Evolutionary conservation across 2,888 invertebrate species (phyloP), one percentile per base, ranked within the genome.

Genomic region (Amiota mariae): DNA sequence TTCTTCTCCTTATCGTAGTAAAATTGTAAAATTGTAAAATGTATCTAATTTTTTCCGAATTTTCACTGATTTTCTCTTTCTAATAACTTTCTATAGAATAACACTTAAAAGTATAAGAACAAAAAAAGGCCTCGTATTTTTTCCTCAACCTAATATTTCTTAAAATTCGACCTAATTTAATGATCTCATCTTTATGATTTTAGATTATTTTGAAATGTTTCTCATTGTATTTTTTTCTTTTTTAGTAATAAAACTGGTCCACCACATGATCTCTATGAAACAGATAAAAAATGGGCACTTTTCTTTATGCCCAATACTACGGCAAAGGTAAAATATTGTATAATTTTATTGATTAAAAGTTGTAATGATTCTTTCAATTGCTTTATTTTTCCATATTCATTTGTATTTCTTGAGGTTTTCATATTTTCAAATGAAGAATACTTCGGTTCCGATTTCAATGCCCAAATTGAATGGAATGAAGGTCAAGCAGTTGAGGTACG

Each of bases 401-500:
- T n/a, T 54, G 13, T 54, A 8, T 54, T 54, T 54, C 13, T 54
- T 54, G 46, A 90, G 90, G 85, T 85, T 77, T 92, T 92, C 10
- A 88, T 89, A 4, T 92, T 94, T 81, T 93, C 93, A 8, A 92
- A 93, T 0, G 93, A 94, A 83, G 95, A 95, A 88, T 92, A 93
- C 87, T 93, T 94, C 1, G 93, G 93, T 0, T 87, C 93, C 46
- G 94, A 94, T 79, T 92, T 93, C 80, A 92, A 92, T 81, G 93
- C 94, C 0, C 94, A 95, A 82, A 93, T 94, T 78, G 90, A 93
- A 1, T 95, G 95, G 95, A 92, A 93, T 63, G 92, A 85, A 70
- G 84, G 81, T 49, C 87, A 89, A 75, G 75, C 84, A 0, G 87
- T 87, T 2, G 90, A 89, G 75, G 85, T 90, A 13, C 83, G 90